These are phyloP conservation scores for Epicampocera succincta DNA, from an alignment of 2,888 invertebrate species.

Conservation along the genomic window DNA sequence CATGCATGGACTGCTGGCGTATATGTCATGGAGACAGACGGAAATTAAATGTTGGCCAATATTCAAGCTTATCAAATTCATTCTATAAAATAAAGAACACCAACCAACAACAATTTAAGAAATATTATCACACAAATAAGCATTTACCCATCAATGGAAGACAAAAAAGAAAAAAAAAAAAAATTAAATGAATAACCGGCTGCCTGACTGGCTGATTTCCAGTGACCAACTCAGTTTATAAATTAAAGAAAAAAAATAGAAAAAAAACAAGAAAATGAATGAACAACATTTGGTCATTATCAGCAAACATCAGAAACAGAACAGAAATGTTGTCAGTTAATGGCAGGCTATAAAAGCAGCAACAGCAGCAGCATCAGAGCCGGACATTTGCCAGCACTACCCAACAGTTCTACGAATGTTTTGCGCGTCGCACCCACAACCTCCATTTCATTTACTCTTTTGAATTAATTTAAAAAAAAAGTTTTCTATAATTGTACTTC, in stretches of 20 bases:
- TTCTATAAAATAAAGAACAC: slow-evolving; percentile 16
- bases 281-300: slow-evolving; percentile 66
- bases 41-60: slow-evolving; percentile 70
- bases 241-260: slow-evolving; percentile 24
- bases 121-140: slow-evolving; percentile 54
- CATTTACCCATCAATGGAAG: slow-evolving; percentile 54
- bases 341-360: slow-evolving; percentile 21
- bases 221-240: slow-evolving; percentile 44
- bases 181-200: slow-evolving; percentile 20
- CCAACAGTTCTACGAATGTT: slow-evolving; percentile 24
- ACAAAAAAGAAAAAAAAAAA: slow-evolving; percentile 16
- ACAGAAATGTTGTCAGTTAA: slow-evolving; percentile 55
- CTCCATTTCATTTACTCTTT: slow-evolving; percentile 17
- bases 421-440: neutral
- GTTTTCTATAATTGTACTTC: slow-evolving; percentile 48
- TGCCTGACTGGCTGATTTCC: slow-evolving; percentile 38
- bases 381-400: slow-evolving; percentile 8
- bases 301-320: slow-evolving; percentile 64
- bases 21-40: slow-evolving; percentile 51
- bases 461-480: slow-evolving; percentile 18
- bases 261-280: slow-evolving; percentile 54
- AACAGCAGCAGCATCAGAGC: slow-evolving; percentile 22
- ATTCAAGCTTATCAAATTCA: slow-evolving; percentile 61
- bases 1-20: neutral
- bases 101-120: slow-evolving; percentile 23